These are phyloP conservation scores for Strigops habroptila DNA, from an alignment of 2,113 vertebrate species.

Conservation along the genomic window DNA sequence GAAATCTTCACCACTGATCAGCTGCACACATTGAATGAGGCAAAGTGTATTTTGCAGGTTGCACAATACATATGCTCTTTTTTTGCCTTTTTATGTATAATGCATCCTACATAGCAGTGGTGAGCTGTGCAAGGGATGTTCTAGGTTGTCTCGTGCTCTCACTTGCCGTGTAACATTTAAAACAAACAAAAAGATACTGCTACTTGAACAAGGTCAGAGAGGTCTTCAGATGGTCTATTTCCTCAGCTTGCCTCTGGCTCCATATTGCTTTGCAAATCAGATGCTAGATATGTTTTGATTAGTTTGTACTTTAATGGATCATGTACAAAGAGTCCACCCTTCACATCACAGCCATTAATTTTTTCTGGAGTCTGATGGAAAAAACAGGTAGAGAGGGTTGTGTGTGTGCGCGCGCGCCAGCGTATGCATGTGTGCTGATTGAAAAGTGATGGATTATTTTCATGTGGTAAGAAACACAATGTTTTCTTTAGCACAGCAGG, in stretches of 20 bases:
- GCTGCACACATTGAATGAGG: neutral
- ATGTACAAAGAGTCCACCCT: constrained; percentile 79
- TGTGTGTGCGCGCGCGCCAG: neutral
- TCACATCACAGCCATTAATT: constrained; percentile 80
- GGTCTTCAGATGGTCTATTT: constrained; percentile 56
- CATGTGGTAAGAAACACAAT: constrained; percentile 96
- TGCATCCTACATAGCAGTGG: neutral
- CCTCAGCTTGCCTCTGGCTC: constrained; percentile 63
- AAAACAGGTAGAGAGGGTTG: constrained; percentile 88
- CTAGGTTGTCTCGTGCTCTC: constrained; percentile 1
- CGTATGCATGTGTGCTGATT: constrained; percentile 74
- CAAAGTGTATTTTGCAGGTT: neutral
- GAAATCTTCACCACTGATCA: neutral
- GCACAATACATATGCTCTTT: fast-evolving
- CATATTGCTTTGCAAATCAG: constrained; percentile 72
- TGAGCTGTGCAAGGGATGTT: constrained; percentile 5
- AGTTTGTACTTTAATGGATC: constrained; percentile 82
- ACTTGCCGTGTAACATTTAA: constrained; percentile 19
- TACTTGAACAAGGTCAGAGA: constrained; percentile 46
- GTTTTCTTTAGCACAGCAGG: constrained; percentile 99
- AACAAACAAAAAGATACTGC: constrained; percentile 61
- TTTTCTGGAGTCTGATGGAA: constrained; percentile 85
- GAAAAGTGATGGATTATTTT: constrained; percentile 95
- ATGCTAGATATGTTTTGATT: constrained; percentile 80
- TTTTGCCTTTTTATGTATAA: neutral